phyloP scores from a whole-genome alignment of 2,113 vertebrate genomes.

The Coregonus clupeaformis region DNA sequence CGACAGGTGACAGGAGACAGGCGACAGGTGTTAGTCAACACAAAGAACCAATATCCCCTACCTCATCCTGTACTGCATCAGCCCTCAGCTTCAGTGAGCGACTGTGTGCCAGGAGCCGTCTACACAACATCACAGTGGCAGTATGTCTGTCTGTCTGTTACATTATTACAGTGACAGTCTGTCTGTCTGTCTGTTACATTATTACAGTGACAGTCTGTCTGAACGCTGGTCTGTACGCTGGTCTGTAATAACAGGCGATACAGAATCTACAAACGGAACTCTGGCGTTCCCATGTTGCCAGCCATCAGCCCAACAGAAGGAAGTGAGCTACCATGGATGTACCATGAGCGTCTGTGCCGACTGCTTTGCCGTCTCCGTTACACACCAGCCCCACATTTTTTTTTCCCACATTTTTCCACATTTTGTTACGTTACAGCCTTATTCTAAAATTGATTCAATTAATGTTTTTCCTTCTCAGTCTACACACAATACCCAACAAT shows the following conservation, averaged over 20 bases:
- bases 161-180: conserved; percentile 8
- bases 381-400: not conserved
- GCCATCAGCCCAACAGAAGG: conserved; percentile 20
- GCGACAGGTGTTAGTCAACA: not conserved
- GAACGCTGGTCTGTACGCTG: not conserved
- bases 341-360: not conserved
- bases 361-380: not conserved
- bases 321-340: conserved; percentile 25
- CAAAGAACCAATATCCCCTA: conserved; percentile 7
- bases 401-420: no score
- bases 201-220: conserved; percentile 6
- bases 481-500: no score
- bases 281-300: not conserved
- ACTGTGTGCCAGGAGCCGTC: conserved; percentile 41
- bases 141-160: not conserved
- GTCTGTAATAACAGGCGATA: not conserved
- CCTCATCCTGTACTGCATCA: conserved; percentile 31
- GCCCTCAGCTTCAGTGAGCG: conserved; percentile 45
- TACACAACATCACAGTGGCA: conserved; percentile 32
- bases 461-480: no score
- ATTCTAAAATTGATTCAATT: no score
- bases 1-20: not conserved
- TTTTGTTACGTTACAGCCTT: no score
- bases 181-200: not conserved
- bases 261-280: not conserved